phyloP scores from a whole-genome alignment of 2,888 invertebrate genomes.

The Agrypnus murinus region DNA sequence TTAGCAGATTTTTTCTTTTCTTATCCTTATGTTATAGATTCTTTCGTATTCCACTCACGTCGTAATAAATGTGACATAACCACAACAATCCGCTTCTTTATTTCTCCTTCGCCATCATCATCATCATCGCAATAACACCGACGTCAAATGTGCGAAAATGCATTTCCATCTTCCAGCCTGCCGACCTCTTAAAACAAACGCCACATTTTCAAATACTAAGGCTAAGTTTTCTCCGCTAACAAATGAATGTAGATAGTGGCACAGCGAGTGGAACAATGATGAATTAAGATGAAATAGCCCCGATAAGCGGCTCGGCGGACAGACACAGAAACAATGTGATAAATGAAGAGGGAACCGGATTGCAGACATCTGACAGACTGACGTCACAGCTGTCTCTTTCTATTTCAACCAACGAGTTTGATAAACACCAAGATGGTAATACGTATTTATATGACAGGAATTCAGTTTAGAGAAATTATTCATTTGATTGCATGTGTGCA shows the following conservation, averaged over 20 bases:
- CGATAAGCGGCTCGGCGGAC: conserved; percentile 59
- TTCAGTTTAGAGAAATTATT: conserved; percentile 46
- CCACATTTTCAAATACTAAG: conserved; percentile 36
- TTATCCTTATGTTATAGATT: too few relatives aligned
- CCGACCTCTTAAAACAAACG: conserved; percentile 29
- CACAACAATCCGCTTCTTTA: not conserved
- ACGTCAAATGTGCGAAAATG: conserved; percentile 1
- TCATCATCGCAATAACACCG: not conserved
- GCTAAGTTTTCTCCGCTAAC: conserved; percentile 54
- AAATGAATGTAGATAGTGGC: conserved; percentile 61
- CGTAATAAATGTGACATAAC: too few relatives aligned
- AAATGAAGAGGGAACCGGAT: conserved; percentile 60
- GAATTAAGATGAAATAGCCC: conserved; percentile 63
- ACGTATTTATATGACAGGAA: too few relatives aligned
- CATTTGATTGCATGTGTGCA: too few relatives aligned
- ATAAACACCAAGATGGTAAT: too few relatives aligned
- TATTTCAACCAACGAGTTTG: too few relatives aligned
- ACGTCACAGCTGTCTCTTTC: conserved; percentile 48
- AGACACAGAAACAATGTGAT: conserved; percentile 62
- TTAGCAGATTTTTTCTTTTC: too few relatives aligned
- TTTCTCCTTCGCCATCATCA: not conserved
- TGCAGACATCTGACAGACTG: conserved; percentile 54
- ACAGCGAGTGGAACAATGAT: conserved; percentile 61
- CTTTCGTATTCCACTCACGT: too few relatives aligned
- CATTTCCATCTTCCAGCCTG: conserved; percentile 6